Evolutionary conservation across 2,113 vertebrate species (phyloP), one percentile per base, ranked within the genome.

Genomic region (Cyprinodon brontotheroides): DNA sequence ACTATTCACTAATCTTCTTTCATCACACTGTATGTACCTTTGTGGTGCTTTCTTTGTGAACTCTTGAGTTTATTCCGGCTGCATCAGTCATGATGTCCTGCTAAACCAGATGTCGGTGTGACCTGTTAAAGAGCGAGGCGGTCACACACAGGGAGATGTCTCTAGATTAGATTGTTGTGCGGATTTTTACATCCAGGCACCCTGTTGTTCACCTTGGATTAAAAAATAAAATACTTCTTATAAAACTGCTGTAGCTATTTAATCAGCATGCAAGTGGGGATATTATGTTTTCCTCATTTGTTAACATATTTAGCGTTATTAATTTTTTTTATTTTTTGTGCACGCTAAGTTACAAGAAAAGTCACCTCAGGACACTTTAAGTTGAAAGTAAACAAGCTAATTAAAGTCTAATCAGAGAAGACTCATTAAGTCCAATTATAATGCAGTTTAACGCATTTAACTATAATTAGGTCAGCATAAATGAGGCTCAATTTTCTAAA

Each of bases 71-170:
- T 2, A 29, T 61, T 72, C n/a, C n/a, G n/a, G n/a, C n/a, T n/a
- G n/a, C 10, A 47, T 63, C 45, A 47, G 61, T 38, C 2, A 38
- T 20, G 11, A 1, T 65, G 63, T 53, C 68, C 43, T 17, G 29
- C 74, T 36, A 68, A 29, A 64, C 38, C 48, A 65, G 73, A 59
- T 72, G 72, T 75, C n/a, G 61, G 61, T 8, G 50, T 68, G 65
- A 65, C 69, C 48, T 29, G 60, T 63, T 53, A 22, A 13, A 39
- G 67, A 43, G 40, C 3, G 9, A 43, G 70, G 47, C 45, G 59
- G 69, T 45, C 22, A 17, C 59, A 45, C 69, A 47, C 57, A 43
- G 22, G 38, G 37, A 11, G 69, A 45, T 37, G 40, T 29, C 59
- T 47, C 29, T 64, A 75, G 47, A 75, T 68, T 63, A 74, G n/a